phyloP scores from a whole-genome alignment of 2,113 vertebrate genomes.

The human (Homo sapiens) region GRCh38 chr7:51902001-51902500 shows the following conservation, averaged over 20 bases:
- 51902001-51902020: too few species aligned
- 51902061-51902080: neutral
- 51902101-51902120: neutral
- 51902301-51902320: rapidly evolving
- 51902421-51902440: neutral
- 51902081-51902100: too few species aligned
- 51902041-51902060: neutral
- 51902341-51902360: neutral
- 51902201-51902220: neutral
- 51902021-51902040: neutral
- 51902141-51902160: neutral
- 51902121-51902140: neutral
- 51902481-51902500: neutral
- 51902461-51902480: neutral
- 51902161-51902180: neutral
- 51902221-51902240: neutral
- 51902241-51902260: neutral
- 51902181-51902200: neutral
- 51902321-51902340: neutral
- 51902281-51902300: neutral
- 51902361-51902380: neutral
- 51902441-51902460: neutral
- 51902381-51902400: neutral
- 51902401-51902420: neutral
- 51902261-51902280: neutral